These are phyloP conservation scores for Drosophila pruinosa DNA, from an alignment of 1,140 invertebrate genomes.

Conservation along the genomic window DNA sequence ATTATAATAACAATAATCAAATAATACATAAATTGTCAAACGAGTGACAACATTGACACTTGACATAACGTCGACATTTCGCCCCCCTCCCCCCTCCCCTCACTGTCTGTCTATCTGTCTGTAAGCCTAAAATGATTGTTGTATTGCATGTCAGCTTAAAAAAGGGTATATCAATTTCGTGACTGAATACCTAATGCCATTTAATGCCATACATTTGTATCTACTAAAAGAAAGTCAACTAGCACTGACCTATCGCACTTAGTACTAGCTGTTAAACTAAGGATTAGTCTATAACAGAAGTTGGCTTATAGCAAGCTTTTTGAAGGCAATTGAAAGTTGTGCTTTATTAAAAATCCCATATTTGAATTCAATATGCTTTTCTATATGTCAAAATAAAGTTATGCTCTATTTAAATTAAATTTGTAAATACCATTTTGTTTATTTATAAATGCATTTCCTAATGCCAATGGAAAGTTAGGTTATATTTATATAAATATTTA, in stretches of 20 bases:
- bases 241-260: not conserved
- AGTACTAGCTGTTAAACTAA: not conserved
- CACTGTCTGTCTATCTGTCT: not conserved
- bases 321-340: too few species aligned
- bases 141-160: conserved; percentile 5
- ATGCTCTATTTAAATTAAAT: too few species aligned
- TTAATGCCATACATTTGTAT: not conserved
- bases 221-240: not conserved
- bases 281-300: not conserved
- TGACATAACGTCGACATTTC: conserved; percentile 7
- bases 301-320: too few species aligned
- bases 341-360: not conserved
- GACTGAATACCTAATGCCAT: not conserved
- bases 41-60: conserved; percentile 38
- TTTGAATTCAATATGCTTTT: too few species aligned
- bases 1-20: conserved; percentile 38
- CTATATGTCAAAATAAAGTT: too few species aligned
- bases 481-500: too few species aligned
- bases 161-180: not conserved
- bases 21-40: conserved; percentile 50
- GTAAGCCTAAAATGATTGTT: conserved; percentile 12
- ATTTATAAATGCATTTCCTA: too few species aligned
- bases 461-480: too few species aligned
- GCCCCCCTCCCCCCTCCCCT: not conserved
- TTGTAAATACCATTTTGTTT: too few species aligned